These are phyloP conservation scores for Dynastes tityus DNA, from an alignment of 2,888 invertebrate genomes.

Conservation along the genomic window DNA sequence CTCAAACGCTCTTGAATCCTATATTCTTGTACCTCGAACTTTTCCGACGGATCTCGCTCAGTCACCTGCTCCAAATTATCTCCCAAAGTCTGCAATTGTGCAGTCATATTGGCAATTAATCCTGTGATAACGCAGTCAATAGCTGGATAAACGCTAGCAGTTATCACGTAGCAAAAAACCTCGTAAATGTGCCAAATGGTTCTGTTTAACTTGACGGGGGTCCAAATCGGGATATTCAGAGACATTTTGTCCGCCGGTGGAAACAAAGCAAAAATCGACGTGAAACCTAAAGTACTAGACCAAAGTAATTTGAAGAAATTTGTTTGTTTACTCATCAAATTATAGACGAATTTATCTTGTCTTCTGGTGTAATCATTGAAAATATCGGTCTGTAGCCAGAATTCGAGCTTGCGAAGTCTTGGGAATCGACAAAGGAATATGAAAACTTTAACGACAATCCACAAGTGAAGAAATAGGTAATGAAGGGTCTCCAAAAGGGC, in stretches of 20 bases:
- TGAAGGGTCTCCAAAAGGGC: conserved; percentile 21
- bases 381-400: conserved; percentile 12
- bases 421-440: conserved; percentile 4
- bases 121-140: conserved; percentile 53
- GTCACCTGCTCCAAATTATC: conserved; percentile 21
- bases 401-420: conserved; percentile 18
- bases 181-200: conserved; percentile 22
- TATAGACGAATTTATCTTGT: conserved; percentile 27
- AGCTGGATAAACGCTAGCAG: conserved; percentile 15
- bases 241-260: conserved; percentile 1
- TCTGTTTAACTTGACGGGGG: conserved; percentile 6
- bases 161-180: conserved; percentile 14
- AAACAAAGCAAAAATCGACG: conserved; percentile 15
- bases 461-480: conserved; percentile 27
- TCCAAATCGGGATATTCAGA: conserved; percentile 31
- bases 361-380: conserved; percentile 9
- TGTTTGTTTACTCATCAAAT: conserved; percentile 6
- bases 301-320: conserved; percentile 19
- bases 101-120: conserved; percentile 53
- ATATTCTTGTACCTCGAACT: background rate
- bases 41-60: background rate
- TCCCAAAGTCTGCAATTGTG: conserved; percentile 55
- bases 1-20: conserved; percentile 40
- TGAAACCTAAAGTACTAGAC: background rate
- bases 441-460: conserved; percentile 17